Base-by-base conservation (phyloP, 2,113 vertebrate genomes). In the Tupaia chinensis region DNA sequence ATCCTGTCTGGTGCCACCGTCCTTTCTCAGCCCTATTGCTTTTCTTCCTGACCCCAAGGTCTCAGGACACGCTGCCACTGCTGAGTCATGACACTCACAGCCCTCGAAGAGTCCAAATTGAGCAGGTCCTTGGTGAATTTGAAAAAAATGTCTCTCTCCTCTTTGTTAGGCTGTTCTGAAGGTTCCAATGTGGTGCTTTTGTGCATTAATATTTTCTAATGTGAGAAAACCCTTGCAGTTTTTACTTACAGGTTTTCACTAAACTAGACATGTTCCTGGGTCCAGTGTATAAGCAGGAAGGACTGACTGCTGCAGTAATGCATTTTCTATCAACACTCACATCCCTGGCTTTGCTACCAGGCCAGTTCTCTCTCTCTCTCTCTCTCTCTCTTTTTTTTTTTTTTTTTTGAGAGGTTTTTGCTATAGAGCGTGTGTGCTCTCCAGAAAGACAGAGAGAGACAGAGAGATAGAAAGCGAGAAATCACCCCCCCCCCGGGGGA, bases 71-170 rank as follows among this genome's bases (percentile, higher is more conserved):
- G 5, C 44, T 81, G 34, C 7, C 19, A 16, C 20, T 53, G 54
- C 13, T 56, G 1, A 5, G 3, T 15, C 7, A 68, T 44, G 76
- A 15, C 7, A 29, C 27, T 0, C 54, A 0, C 1, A 8, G n/a
- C n/a, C n/a, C 54, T 82, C 22, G 13, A 22, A 88, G 27, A 58
- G 4, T 22, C 34, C 34, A 44, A 22, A 61, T 32, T 79, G 32
- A 56, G 17, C 22, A 56, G 5, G 6, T 70, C 44, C 56, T 29
- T 34, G 54, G 14, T 58, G 44, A 70, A 22, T 27, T 6, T 20
- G 12, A 60, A 93, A 44, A 78, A 60, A 84, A 66, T n/a, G 20
- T 78, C 25, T 63, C 23, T 44, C 63, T 58, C 22, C 5, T 63
- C 22, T 82, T 56, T 81, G n/a, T 60, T 69, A 78, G 83, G 16